Evolutionary conservation across 2,113 vertebrate species (phyloP).

Genomic region (Hippoglossus stenolepis): DNA sequence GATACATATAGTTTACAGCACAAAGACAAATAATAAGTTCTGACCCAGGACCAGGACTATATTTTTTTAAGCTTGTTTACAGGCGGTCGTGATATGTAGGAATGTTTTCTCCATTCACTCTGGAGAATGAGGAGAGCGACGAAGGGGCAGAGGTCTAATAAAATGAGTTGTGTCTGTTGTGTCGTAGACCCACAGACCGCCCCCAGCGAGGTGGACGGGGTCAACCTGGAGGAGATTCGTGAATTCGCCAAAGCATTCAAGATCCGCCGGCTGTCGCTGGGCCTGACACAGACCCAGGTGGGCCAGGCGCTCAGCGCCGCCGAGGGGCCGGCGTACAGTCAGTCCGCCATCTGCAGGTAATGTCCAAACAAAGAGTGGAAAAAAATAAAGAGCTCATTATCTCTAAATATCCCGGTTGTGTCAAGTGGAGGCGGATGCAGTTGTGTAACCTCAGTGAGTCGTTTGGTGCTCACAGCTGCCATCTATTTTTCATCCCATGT

Average conservation of each 20-base stretch:
- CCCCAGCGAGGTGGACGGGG: conserved; percentile 97
- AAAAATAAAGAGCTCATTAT: background rate
- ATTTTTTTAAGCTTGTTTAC: conserved; percentile 38
- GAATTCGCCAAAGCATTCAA: conserved; percentile 99
- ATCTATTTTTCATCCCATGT: conserved; percentile 58
- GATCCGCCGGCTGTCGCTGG: conserved; percentile 98
- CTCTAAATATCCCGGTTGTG: conserved; percentile 36
- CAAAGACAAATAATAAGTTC: conserved; percentile 46
- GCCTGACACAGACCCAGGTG: conserved; percentile 99
- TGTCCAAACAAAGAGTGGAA: conserved; percentile 31
- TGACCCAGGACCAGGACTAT: conserved; percentile 45
- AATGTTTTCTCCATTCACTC: conserved; percentile 52
- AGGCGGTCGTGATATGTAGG: conserved; percentile 39
- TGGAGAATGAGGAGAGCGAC: conserved; percentile 44
- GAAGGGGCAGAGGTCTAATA: conserved; percentile 57
- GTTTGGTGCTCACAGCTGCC: conserved; percentile 42
- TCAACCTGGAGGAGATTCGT: conserved; percentile 99
- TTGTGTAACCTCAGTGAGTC: conserved; percentile 30
- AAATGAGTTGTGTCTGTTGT: conserved; percentile 60
- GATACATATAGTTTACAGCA: conserved; percentile 35
- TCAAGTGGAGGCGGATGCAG: conserved; percentile 31
- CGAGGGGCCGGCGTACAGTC: conserved; percentile 98
- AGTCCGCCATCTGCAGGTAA: conserved; percentile 99
- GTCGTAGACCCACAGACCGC: conserved; percentile 95
- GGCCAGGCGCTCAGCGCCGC: conserved; percentile 98